phyloP scores from a whole-genome alignment of 2,888 invertebrate genomes.

The Mythimna vitellina region DNA sequence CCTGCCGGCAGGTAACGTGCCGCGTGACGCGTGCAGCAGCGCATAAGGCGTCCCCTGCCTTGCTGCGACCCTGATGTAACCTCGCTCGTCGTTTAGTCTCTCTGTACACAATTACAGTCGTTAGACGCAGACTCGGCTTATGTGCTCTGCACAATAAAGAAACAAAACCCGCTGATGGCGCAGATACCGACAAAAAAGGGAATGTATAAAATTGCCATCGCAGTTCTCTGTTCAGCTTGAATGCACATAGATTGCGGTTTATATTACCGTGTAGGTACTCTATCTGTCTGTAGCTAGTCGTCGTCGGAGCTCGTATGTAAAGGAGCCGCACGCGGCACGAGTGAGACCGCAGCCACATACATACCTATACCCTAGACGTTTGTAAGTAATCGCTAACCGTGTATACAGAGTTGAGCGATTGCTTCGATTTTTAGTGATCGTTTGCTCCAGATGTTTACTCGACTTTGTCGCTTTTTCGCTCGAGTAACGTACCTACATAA shows the following conservation, averaged over 20 bases:
- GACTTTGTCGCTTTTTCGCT: conserved; percentile 22
- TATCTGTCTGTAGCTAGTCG: neutral
- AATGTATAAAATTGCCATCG: conserved; percentile 23
- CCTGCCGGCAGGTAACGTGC: neutral
- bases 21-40: no score
- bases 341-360: neutral
- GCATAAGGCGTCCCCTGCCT: no score
- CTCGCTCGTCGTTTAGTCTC: no score
- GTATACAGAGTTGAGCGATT: conserved; percentile 17
- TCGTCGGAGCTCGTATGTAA: neutral
- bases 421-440: conserved; percentile 5
- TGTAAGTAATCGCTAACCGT: conserved; percentile 18
- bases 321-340: neutral
- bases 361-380: neutral
- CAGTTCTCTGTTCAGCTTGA: conserved; percentile 38
- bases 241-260: conserved; percentile 28
- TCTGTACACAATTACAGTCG: neutral
- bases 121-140: conserved; percentile 10
- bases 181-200: conserved; percentile 35
- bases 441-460: conserved; percentile 38
- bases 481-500: conserved; percentile 5
- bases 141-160: conserved; percentile 12
- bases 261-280: conserved; percentile 1
- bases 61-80: no score
- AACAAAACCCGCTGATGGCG: conserved; percentile 39